These are phyloP conservation scores for Clarias pachynema DNA, from an alignment of 2,797 vertebrate species.

Conservation along the genomic window DNA sequence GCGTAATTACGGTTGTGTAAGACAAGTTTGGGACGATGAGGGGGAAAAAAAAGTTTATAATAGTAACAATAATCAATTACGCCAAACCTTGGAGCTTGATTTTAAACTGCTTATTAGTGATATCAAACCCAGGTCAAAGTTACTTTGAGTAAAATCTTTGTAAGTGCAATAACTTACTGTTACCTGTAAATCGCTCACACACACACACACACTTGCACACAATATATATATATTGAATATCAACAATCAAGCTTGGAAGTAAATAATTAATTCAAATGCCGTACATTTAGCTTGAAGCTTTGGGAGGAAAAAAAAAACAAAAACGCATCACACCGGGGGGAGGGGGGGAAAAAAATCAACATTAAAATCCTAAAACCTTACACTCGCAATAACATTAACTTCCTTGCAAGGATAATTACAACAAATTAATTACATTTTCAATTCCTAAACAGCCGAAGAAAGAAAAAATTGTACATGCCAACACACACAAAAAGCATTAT, in stretches of 20 bases:
- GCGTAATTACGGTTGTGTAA: constrained; percentile 18
- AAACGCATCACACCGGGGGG: constrained; percentile 24
- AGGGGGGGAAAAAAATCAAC: constrained; percentile 43
- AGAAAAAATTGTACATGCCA: constrained; percentile 64
- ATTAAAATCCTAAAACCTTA: constrained; percentile 54
- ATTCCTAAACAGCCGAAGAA: constrained; percentile 58
- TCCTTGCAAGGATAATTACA: constrained; percentile 66
- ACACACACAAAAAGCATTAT: constrained; percentile 62
- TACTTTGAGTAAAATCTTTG: constrained; percentile 32
- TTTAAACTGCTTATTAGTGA: constrained; percentile 43
- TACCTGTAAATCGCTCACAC: constrained; percentile 61
- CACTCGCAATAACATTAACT: constrained; percentile 62
- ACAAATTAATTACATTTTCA: constrained; percentile 66
- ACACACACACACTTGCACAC: constrained; percentile 26
- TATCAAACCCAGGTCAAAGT: constrained; percentile 35
- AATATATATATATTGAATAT: constrained; percentile 62
- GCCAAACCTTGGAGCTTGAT: not conserved
- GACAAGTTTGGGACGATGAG: constrained; percentile 9
- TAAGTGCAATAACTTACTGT: constrained; percentile 89
- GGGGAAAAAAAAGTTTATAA: not conserved
- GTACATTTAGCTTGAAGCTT: constrained; percentile 69
- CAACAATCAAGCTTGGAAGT: constrained; percentile 68
- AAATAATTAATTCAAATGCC: constrained; percentile 67
- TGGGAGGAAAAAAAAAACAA: constrained; percentile 58
- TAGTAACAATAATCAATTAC: not conserved